Conservation (phyloP, 53 echinoderm and acorn worm genomes). For the Pentamera pediparva region DNA sequence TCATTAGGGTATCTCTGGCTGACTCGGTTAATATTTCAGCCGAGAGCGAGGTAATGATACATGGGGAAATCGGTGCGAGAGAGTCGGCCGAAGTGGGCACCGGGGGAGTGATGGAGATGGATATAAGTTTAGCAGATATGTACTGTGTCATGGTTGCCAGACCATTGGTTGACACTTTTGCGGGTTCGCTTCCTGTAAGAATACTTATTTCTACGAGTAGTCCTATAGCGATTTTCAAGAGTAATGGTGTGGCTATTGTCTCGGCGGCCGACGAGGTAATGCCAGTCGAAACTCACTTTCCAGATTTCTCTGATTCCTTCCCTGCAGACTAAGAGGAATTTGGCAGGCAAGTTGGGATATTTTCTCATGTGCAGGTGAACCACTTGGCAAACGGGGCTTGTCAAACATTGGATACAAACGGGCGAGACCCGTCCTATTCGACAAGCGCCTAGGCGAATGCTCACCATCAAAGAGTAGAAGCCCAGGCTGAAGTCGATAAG, state of each 20-base stretch:
- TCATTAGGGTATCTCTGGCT: neutral
- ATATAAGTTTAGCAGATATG: neutral
- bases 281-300: neutral
- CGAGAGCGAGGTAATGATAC: neutral
- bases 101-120: neutral
- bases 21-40: neutral
- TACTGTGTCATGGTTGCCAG: neutral
- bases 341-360: neutral
- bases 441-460: slow-evolving; percentile 23
- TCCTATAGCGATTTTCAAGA: neutral
- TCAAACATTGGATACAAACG: neutral
- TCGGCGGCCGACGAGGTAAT: neutral
- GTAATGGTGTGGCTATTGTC: neutral
- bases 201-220: neutral
- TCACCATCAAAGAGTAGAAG: neutral
- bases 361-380: slow-evolving; percentile 8
- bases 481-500: neutral
- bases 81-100: too few species aligned
- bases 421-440: neutral
- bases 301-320: neutral
- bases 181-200: neutral
- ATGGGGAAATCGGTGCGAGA: neutral
- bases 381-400: neutral
- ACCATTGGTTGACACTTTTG: neutral
- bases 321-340: neutral